Base-by-base conservation (phyloP, 1,140 invertebrate genomes). In the Chelonus insularis region DNA sequence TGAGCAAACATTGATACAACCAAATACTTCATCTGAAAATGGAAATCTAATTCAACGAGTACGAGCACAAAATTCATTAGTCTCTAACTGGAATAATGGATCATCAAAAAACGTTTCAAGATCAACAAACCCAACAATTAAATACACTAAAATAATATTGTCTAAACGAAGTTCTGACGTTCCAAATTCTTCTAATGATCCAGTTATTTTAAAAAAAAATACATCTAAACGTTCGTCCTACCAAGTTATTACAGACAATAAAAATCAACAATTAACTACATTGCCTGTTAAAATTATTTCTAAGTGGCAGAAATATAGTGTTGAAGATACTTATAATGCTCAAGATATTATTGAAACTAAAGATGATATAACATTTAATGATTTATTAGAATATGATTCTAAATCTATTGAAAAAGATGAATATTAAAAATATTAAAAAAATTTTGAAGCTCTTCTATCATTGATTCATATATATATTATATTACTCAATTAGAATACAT, bases 131-230 rank as follows among this genome's bases (percentile, higher is more conserved):
- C 62, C 73, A 4, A 72, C 72, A 18, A 59, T 82, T 1, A 85
- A 85, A 57, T 85, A 82, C 55, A 84, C 83, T 0, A 84, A 85
- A 67, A 85, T 85, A 37, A 84, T 85, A 65, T 61, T 85, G 25
- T 80, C 83, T 1, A 85, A 84, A 55, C 77, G 78, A 63, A 76
- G 67, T 63, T 56, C 68, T 20, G 41, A 21, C 6, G 23, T 62
- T 9, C 50, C 50, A 5, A 52, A n/a, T 9, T 8, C 16, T 43
- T 69, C 71, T 12, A 70, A 62, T 9, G 72, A 75, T 37, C 72
- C 70, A 41, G 60, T 78, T 2, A 57, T 78, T 37, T 52, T 75
- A 14, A 75, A 76, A 4, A 80, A 75, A 39, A 64, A 52, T 6
- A 65, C 62, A 41, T 52, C 70, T 2, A 71, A 70, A 29, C 7